Evolutionary conservation across 2,113 vertebrate genomes (phyloP), one percentile per base, ranked within the genome.

Genomic region (Panthera tigris): DNA sequence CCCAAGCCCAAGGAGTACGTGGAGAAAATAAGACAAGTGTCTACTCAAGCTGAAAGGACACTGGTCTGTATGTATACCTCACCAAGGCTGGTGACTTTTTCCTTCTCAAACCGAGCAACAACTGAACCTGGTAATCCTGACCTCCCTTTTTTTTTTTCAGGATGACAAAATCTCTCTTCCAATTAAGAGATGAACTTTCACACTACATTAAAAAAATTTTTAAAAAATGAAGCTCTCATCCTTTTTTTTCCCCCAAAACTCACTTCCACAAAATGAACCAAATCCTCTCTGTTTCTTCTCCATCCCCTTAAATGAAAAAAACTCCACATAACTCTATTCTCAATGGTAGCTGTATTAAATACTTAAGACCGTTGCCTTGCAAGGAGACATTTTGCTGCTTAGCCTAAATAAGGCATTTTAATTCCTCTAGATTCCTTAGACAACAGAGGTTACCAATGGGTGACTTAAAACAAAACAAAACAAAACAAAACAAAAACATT

Each of bases 261-360:
- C 41, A 87, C 79, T 80, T 90, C 41, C 74, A 65, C 29, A 92
- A 94, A 96, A 96, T 14, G 33, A 96, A 95, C 69, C 39, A 91
- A 92, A 89, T 65, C 16, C 3, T 83, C 74, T 90, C n/a, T 87
- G 41, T 21, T 73, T 39, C 66, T 89, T 27, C 82, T 93, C 45
- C 12, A 91, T 45, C 48, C 48, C 27, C 41, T 79, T 95, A 71
- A 89, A 90, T 16, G n/a, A 66, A 94, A 91, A 91, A 95, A 65
- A 39, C 13, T 39, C 52, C 91, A 69, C 18, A 10, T 9, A 68
- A 68, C 39, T 86, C 45, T 73, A 79, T 90, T 95, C 55, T 94
- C 33, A 33, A 39, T 66, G 19, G 48, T 63, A 50, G 41, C 48
- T 79, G 45, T n/a, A 82, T 78, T 83, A 94, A 95, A 86, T 83